Evolutionary conservation across 2,888 invertebrate genomes (phyloP).

Genomic region (Callinectes sapidus): DNA sequence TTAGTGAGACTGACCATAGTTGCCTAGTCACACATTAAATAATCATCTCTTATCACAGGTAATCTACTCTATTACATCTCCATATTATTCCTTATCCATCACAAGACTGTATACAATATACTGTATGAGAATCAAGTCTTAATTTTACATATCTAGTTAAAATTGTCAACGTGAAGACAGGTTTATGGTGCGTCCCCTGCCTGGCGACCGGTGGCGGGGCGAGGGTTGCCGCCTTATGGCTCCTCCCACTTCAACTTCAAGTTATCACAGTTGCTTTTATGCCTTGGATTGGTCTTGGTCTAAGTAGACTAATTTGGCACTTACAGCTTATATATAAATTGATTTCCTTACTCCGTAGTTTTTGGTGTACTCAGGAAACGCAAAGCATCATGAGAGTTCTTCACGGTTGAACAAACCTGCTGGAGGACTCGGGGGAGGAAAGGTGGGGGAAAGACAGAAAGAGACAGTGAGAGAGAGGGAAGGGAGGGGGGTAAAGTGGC

Average conservation of each 20-base stretch:
- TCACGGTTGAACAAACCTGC: conserved; percentile 44
- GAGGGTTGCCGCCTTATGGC: conserved; percentile 41
- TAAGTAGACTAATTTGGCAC: background rate
- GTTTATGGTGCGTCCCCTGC: conserved; percentile 25
- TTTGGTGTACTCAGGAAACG: background rate
- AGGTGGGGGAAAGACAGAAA: conserved; percentile 28
- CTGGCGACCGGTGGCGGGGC: conserved; percentile 42
- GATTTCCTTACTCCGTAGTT: background rate
- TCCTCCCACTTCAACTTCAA: background rate
- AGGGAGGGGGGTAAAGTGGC: conserved; percentile 55
- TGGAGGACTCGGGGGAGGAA: conserved; percentile 27
- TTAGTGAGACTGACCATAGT: conserved; percentile 54
- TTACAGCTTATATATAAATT: background rate
- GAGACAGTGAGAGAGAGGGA: background rate
- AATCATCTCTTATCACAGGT: background rate
- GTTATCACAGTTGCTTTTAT: background rate
- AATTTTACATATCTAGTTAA: background rate
- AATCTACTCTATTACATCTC: background rate
- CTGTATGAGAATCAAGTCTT: background rate
- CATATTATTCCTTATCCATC: background rate
- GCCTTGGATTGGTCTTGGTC: background rate
- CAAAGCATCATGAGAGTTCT: background rate
- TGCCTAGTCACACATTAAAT: conserved; percentile 37
- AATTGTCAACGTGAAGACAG: conserved; percentile 8
- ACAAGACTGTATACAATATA: background rate